Percentiles rank a stretch among this genome's conserved stretches.
Conservation (phyloP, 2,888 invertebrate species). For the Drosophila mulleri region DNA sequence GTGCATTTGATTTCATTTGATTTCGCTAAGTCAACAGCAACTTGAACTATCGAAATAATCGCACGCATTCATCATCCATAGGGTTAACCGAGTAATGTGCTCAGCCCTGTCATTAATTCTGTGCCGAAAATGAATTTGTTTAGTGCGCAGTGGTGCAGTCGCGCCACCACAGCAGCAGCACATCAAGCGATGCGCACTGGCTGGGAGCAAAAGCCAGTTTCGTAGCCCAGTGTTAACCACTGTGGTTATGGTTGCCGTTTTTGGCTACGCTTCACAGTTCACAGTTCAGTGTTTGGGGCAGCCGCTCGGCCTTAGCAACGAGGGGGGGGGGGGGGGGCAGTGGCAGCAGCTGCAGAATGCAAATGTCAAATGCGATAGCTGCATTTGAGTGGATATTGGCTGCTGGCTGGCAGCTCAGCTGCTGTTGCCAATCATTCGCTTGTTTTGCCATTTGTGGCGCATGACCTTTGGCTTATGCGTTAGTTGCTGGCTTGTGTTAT, state of each 20-base stretch:
- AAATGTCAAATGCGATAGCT: conserved; percentile 51
- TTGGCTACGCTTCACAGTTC: neutral
- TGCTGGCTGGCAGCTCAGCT: neutral
- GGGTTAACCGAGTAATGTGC: neutral
- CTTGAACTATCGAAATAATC: neutral
- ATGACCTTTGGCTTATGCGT: conserved; percentile 60
- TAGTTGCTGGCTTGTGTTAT: conserved; percentile 40
- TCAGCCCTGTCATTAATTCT: neutral
- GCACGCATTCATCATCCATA: neutral
- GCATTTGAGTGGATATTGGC: conserved; percentile 19
- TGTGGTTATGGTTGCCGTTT: conserved; percentile 13
- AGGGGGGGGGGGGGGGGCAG: neutral
- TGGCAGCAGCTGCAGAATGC: conserved; percentile 21
- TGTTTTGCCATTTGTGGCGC: conserved; percentile 50
- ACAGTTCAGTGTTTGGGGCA: neutral
- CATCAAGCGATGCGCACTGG: conserved; percentile 12
- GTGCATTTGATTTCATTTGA: too few species aligned
- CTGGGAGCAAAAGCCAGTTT: conserved; percentile 13
- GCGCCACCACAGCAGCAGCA: conserved; percentile 1
- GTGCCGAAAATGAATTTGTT: conserved; percentile 1
- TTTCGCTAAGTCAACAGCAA: too few species aligned
- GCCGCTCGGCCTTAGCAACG: neutral
- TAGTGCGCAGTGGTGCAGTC: neutral
- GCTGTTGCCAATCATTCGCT: conserved; percentile 58
- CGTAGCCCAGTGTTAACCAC: conserved; percentile 7